phyloP scores from a whole-genome alignment of 1,140 invertebrate species.

The Brachionus plicatilis region DNA sequence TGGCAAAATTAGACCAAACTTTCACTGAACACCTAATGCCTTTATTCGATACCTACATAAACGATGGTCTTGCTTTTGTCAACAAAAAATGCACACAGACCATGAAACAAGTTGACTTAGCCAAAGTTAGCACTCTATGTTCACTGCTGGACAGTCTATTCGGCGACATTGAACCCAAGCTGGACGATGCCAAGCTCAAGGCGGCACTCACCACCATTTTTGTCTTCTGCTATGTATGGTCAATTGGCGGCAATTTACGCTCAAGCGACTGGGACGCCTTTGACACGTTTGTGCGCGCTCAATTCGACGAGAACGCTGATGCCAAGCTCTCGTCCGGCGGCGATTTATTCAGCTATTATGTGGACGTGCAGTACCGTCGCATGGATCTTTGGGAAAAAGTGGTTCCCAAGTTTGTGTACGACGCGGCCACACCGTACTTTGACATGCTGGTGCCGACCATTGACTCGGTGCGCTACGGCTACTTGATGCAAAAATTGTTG shows the following conservation, averaged over 20 bases:
- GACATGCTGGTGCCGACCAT: conserved; percentile 57
- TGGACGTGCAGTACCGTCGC: conserved; percentile 64
- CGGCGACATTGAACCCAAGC: conserved; percentile 54
- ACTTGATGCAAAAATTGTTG: conserved; percentile 70
- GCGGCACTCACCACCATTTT: conserved; percentile 67
- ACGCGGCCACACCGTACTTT: conserved; percentile 55
- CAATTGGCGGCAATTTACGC: conserved; percentile 71
- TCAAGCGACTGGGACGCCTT: conserved; percentile 66
- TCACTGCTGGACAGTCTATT: conserved; percentile 65
- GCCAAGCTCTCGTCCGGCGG: conserved; percentile 60
- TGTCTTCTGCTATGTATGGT: conserved; percentile 72
- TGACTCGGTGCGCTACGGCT: conserved; percentile 55
- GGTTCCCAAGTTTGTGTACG: conserved; percentile 67
- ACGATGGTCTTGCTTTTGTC: conserved; percentile 64
- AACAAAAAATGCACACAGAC: conserved; percentile 62
- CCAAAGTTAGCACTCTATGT: conserved; percentile 70
- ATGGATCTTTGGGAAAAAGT: conserved; percentile 71
- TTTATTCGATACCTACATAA: conserved; percentile 64
- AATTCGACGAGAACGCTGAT: conserved; percentile 66
- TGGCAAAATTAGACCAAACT: conserved; percentile 40
- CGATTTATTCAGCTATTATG: conserved; percentile 69
- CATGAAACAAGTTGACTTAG: conserved; percentile 68
- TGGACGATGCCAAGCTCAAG: conserved; percentile 52
- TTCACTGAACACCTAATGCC: conserved; percentile 58
- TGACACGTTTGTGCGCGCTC: conserved; percentile 64